Evolutionary conservation across 1,140 invertebrate species (phyloP), one percentile per base, ranked within the genome.

Genomic region (Zophobas atratus): DNA sequence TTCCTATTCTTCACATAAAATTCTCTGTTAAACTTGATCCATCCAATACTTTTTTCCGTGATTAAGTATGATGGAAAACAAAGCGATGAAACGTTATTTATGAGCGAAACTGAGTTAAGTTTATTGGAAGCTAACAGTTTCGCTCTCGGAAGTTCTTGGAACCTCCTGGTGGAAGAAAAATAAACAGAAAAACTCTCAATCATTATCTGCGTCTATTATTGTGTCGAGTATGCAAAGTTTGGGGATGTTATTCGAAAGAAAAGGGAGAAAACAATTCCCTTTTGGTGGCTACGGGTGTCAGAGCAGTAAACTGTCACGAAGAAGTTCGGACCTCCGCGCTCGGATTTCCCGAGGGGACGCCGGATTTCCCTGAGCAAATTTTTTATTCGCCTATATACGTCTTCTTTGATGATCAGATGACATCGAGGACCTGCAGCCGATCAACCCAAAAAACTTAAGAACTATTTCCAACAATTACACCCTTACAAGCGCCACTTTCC

Each of bases 381-480:
- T 77, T 73, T 77, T 72, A 77, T 72, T 73, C 76, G 53, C 8
- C 51, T 77, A 77, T 71, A 38, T 51, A 63, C 75, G 39, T 77
- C 39, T n/a, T 60, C 63, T 57, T 53, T 72, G 70, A 73, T 63
- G 70, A 73, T 71, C 76, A 73, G 73, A 55, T 71, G 38, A 53
- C 63, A 32, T 32, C 32, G 55, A 35, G 34, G 53, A 51, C 35
- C 35, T 55, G 33, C 41, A 67, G 8, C 32, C 38, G 5, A 6
- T 35, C 41, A 76, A 51, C 2, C 2, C 43, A 46, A 46, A 46
- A 3, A 46, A 46, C 3, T 4, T n/a, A n/a, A 2, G 20, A 51
- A 51, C 49, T 51, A 6, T 51, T 51, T 4, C 49, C 6, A 48
- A 36, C 39, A 55, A 20, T 75, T 57, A n/a, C 55, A 46, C 6